A percentile compares a stretch with the other conserved stretches of the same genome.
These are phyloP conservation scores for Cirrhinus molitorella DNA, from an alignment of 2,797 vertebrate species.

Conservation along the genomic window DNA sequence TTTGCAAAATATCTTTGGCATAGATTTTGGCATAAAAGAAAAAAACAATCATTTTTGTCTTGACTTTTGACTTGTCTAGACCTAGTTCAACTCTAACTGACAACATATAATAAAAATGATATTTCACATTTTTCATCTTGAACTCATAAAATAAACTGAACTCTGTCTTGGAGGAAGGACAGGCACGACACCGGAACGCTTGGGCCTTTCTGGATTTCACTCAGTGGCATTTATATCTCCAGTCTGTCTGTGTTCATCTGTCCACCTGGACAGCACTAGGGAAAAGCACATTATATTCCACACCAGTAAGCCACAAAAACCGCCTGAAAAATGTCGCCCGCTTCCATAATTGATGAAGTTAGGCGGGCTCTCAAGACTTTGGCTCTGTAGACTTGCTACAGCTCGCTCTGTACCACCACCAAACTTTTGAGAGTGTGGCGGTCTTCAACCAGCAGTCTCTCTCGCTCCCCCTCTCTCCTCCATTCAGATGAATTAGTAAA, in stretches of 20 bases:
- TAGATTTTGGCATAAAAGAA: no score
- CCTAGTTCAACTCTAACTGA: no score
- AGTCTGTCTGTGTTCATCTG: constrained; percentile 22
- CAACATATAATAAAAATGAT: background rate
- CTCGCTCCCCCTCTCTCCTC: constrained; percentile 39
- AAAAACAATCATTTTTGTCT: no score
- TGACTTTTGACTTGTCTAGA: no score
- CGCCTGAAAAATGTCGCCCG: constrained; percentile 56
- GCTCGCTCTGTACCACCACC: constrained; percentile 40
- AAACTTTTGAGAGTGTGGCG: constrained; percentile 56
- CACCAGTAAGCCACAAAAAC: constrained; percentile 53
- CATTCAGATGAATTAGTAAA: constrained; percentile 68
- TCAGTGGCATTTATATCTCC: constrained; percentile 54
- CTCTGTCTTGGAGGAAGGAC: background rate
- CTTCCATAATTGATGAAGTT: constrained; percentile 64
- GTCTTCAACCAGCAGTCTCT: constrained; percentile 47
- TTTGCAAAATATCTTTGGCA: no score
- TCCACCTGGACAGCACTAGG: constrained; percentile 50
- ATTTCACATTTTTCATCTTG: background rate
- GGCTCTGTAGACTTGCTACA: constrained; percentile 46
- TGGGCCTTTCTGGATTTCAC: constrained; percentile 37
- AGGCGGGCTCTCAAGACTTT: constrained; percentile 53
- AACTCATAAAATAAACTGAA: background rate
- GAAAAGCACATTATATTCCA: constrained; percentile 53
- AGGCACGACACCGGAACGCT: background rate